Evolutionary conservation across 2,797 vertebrate genomes (phyloP), one percentile per base, ranked within the genome.

Genomic region (Clarias pachynema): DNA sequence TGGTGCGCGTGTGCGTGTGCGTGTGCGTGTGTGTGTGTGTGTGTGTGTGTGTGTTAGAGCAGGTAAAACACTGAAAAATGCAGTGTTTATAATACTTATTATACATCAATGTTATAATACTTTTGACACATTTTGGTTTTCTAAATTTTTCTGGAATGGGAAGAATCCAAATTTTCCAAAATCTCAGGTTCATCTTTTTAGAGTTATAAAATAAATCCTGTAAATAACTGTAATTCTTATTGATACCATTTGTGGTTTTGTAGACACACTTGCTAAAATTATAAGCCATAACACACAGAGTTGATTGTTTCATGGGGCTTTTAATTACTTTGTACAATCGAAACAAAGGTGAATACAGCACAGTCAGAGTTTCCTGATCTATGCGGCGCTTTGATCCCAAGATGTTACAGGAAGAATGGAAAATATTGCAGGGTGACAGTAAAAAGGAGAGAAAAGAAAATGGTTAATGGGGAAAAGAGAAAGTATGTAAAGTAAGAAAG

Each of bases 371-470:
- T 56, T 88, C 90, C 82, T 89, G 84, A 91, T 92, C 93, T 91
- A 91, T 92, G 93, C 89, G 86, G 87, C 86, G 88, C 88, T 94
- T 91, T 95, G 95, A 96, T 96, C 95, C 95, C 95, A 95, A 93
- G 95, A 94, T 95, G 94, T 95, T 94, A 94, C 91, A 91, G 87
- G 93, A 91, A 90, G 90, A 91, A 86, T 81, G 90, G 86, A 88
- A 86, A 86, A 75, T 86, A 84, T 90, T 53, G 82, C 37, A 86
- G 74, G 70, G 89, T 84, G 63, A 84, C 60, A 78, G 82, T 87
- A 84, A 81, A 84, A 88, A 63, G 85, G 84, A 84, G 26, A 56
- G 57, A 82, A 70, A 62, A 87, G 81, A 79, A 81, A 79, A 80
- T 63, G 81, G 68, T 84, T 84, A 85, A 82, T 79, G 74, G 65